Evolutionary conservation across 2,113 vertebrate genomes (phyloP).

Genomic region (Murina feae): DNA sequence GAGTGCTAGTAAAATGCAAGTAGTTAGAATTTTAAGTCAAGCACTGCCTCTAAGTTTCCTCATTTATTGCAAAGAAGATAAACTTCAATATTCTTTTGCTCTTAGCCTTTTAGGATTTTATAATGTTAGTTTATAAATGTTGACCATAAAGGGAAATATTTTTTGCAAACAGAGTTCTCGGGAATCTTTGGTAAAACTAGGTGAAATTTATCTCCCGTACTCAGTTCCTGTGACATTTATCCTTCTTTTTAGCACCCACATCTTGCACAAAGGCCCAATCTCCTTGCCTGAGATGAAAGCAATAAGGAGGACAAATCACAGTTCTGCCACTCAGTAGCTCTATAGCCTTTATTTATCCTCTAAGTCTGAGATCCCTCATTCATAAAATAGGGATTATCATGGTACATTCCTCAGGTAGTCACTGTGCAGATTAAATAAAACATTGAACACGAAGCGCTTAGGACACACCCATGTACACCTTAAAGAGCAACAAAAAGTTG

Average conservation of each 20-base stretch:
- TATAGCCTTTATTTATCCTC: not conserved
- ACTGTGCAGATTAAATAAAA: slow-evolving; percentile 24
- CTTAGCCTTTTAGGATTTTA: slow-evolving; percentile 2
- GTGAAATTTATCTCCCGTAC: not conserved
- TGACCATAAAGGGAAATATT: not conserved
- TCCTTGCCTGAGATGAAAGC: not conserved
- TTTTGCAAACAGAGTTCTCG: slow-evolving; percentile 33
- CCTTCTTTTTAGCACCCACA: not conserved
- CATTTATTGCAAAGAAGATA: slow-evolving; percentile 33
- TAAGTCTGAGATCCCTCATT: not conserved
- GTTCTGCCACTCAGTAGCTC: not conserved
- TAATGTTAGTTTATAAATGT: slow-evolving; percentile 21
- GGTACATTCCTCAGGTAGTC: not conserved
- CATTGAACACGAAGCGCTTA: not conserved
- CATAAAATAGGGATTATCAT: not conserved
- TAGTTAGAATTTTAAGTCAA: slow-evolving; percentile 29
- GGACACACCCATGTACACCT: not conserved
- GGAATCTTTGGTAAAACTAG: not conserved
- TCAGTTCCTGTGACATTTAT: not conserved
- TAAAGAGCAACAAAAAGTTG: not conserved
- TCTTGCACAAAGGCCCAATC: not conserved
- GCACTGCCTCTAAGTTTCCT: not conserved
- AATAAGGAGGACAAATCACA: not conserved
- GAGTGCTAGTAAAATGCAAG: not conserved
- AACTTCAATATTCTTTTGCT: not conserved